Base-by-base conservation (phyloP, 1,140 invertebrate species). In the Paramacrobiotus metropolitanus region DNA sequence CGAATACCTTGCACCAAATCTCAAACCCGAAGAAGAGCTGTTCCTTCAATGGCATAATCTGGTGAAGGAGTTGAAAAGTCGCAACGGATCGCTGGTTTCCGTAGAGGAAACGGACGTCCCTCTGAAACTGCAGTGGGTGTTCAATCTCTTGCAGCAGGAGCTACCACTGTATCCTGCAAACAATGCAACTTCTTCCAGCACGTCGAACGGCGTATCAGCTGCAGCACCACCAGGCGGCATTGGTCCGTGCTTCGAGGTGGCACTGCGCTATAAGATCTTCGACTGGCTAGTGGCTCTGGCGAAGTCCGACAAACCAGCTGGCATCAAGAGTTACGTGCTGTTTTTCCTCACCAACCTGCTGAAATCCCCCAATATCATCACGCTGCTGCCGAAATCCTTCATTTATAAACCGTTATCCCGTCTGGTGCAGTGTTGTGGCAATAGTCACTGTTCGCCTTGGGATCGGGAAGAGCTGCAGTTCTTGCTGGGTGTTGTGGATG, bases 31-130 rank as follows among this genome's bases (percentile, higher is more conserved):
- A 55, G 48, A 55, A 28, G 48, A 55, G 24, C 48, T 55, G 9
- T 55, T 55, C 48, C 48, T 55, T 9, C 48, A 55, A 55, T 55
- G 48, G 48, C 48, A 55, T 24, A 55, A 55, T 24, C 48, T 55
- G 9, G 48, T 55, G 9, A 55, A 55, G 48, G 48, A 55, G 48
- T 24, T 55, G 48, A 55, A 55, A 24, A 4, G 9, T 4, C 24
- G 15, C 15, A 55, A 55, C 9, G 48, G 48, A 9, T 9, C 15
- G 9, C 9, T 4, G 9, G 24, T 55, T 24, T 24, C 48, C 48
- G 48, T 55, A 24, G 48, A 55, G 4, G 48, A 55, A 9, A 55
- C 48, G 24, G 48, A 55, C 48, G 24, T 55, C 24, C 48, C 48
- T 18, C 48, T 55, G 4, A 9, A 24, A 18, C 48, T 55, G 9